These are phyloP conservation scores for Leptinotarsa undecemlineata DNA, from an alignment of 1,140 invertebrate species.

Conservation along the genomic window DNA sequence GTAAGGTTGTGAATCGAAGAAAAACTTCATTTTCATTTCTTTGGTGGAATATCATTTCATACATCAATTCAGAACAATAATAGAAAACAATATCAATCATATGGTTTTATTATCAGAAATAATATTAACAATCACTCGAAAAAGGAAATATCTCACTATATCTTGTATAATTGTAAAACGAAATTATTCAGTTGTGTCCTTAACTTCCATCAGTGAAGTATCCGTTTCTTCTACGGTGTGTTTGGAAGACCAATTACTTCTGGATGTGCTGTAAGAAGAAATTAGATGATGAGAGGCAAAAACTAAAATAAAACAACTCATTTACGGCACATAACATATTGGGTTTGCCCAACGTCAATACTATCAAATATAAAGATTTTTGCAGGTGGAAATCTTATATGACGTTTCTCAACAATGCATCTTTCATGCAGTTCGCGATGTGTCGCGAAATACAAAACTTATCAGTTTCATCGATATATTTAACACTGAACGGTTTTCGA, in stretches of 20 bases:
- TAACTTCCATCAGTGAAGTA: conserved; percentile 5
- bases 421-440: no score
- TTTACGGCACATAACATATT: not conserved
- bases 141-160: not conserved
- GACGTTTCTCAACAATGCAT: no score
- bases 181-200: not conserved
- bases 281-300: not conserved
- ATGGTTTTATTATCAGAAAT: not conserved
- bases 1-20: no score
- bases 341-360: not conserved
- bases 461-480: no score
- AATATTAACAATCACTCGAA: conserved; percentile 1
- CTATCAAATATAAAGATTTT: not conserved
- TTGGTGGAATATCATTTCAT: no score
- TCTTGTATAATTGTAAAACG: not conserved
- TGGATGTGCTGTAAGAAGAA: conserved; percentile 11
- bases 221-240: conserved; percentile 18
- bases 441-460: no score
- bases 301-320: not conserved
- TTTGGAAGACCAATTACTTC: conserved; percentile 11
- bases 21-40: no score
- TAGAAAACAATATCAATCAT: not conserved
- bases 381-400: no score
- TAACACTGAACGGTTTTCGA: no score
- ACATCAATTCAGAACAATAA: no score